A percentile compares a stretch with the other conserved stretches of the same genome.
Conservation (phyloP, 1,140 invertebrate genomes). For the Helicorthomorpha holstii region DNA sequence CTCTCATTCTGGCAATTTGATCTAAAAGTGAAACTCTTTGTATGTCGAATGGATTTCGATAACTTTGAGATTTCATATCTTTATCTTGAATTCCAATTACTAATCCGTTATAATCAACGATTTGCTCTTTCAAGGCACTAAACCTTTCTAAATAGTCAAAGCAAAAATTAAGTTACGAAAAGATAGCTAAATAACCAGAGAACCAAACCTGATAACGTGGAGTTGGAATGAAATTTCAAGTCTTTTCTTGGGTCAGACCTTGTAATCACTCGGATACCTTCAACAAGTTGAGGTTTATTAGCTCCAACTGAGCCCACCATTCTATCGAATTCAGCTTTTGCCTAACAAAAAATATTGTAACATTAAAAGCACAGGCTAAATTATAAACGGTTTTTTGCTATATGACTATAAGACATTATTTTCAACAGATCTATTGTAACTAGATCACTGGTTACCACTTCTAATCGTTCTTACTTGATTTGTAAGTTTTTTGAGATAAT, state of each 20-base stretch:
- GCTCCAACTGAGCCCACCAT: constrained; percentile 44
- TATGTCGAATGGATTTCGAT: constrained; percentile 93
- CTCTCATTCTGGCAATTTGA: constrained; percentile 82
- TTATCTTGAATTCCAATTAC: constrained; percentile 43
- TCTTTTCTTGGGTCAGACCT: constrained; percentile 51
- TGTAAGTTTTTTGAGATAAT: constrained; percentile 87
- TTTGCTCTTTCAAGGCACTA: constrained; percentile 53
- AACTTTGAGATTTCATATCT: constrained; percentile 48
- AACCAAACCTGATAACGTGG: constrained; percentile 46
- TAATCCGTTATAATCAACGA: constrained; percentile 72
- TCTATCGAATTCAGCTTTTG: constrained; percentile 86
- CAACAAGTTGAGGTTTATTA: constrained; percentile 35
- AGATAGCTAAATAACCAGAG: too few relatives aligned
- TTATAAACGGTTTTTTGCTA: not conserved
- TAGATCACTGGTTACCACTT: not conserved
- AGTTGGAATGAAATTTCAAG: constrained; percentile 46
- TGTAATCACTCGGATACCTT: constrained; percentile 52
- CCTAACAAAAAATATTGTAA: constrained; percentile 33
- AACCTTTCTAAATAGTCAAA: constrained; percentile 45
- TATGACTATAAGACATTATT: too few relatives aligned
- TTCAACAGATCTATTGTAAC: not conserved
- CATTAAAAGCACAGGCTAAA: not conserved
- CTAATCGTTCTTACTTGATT: constrained; percentile 34
- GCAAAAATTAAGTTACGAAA: too few relatives aligned
- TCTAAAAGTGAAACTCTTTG: constrained; percentile 70